Evolutionary conservation across 2,888 invertebrate species (phyloP).

Genomic region (Troides helena): DNA sequence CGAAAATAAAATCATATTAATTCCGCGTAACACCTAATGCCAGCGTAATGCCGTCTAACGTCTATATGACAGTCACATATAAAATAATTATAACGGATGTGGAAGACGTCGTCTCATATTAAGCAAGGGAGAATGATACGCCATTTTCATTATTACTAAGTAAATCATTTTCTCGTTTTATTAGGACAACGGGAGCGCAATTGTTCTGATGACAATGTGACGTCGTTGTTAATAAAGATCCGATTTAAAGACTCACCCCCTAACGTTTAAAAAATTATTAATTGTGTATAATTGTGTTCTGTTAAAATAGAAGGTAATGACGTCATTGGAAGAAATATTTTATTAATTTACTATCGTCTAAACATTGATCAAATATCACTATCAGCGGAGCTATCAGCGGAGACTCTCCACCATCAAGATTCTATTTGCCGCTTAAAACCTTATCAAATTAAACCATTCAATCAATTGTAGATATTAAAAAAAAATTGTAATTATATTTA

Average conservation of each 20-base stretch:
- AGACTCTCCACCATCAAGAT: no score
- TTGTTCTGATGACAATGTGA: conserved; percentile 1
- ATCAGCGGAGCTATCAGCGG: no score
- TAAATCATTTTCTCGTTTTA: conserved; percentile 12
- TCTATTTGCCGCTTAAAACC: no score
- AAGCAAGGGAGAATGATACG: conserved; percentile 4
- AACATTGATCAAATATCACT: no score
- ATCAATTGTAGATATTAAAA: no score
- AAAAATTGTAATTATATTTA: no score
- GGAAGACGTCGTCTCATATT: conserved; percentile 4
- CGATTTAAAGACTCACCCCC: not conserved
- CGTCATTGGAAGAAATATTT: not conserved
- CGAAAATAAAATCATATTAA: no score
- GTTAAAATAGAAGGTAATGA: not conserved
- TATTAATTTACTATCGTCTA: no score
- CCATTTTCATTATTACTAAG: conserved; percentile 8
- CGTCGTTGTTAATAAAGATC: not conserved
- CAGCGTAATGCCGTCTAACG: no score
- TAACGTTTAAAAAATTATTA: conserved; percentile 3
- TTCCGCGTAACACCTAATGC: no score
- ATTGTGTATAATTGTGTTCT: not conserved
- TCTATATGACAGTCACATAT: not conserved
- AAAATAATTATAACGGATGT: conserved; percentile 14
- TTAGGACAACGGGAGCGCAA: not conserved
- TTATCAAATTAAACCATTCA: no score